A percentile compares a stretch with the other conserved stretches of the same genome.
phyloP scores from a whole-genome alignment of 2,797 vertebrate species.

The Passerculus sandwichensis region DNA sequence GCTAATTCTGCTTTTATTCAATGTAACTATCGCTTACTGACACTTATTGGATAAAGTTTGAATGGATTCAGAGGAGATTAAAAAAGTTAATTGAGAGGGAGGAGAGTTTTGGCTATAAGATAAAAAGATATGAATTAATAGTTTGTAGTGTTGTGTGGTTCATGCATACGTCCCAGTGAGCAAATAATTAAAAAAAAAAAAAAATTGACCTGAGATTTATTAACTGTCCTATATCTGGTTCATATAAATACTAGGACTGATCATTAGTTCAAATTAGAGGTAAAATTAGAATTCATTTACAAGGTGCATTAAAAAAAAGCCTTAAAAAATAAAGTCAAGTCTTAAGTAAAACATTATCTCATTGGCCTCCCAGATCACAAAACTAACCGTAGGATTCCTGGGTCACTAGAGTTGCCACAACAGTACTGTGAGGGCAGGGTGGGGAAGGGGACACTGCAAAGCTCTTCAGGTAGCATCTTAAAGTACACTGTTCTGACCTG shows the following conservation, averaged over 20 bases:
- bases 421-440: rapidly evolving
- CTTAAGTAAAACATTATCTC: background rate
- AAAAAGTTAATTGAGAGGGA: background rate
- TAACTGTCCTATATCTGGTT: conserved; percentile 6
- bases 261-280: conserved; percentile 55
- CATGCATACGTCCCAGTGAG: conserved; percentile 43
- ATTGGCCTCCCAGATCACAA: background rate
- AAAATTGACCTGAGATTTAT: conserved; percentile 1
- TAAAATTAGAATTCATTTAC: conserved; percentile 64
- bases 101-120: conserved; percentile 10
- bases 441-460: background rate
- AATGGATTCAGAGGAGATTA: conserved; percentile 40
- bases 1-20: conserved; percentile 75
- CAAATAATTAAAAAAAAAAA: conserved; percentile 38
- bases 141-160: background rate
- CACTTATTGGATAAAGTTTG: conserved; percentile 64
- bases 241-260: background rate
- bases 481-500: background rate
- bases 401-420: rapidly evolving
- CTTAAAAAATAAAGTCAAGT: background rate
- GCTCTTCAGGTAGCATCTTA: background rate
- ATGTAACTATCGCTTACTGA: conserved; percentile 54
- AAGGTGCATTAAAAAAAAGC: conserved; percentile 57
- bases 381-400: background rate
- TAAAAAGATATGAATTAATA: conserved; percentile 17